phyloP scores from a whole-genome alignment of 2,113 vertebrate species.

The Paedocypris sp. region DNA sequence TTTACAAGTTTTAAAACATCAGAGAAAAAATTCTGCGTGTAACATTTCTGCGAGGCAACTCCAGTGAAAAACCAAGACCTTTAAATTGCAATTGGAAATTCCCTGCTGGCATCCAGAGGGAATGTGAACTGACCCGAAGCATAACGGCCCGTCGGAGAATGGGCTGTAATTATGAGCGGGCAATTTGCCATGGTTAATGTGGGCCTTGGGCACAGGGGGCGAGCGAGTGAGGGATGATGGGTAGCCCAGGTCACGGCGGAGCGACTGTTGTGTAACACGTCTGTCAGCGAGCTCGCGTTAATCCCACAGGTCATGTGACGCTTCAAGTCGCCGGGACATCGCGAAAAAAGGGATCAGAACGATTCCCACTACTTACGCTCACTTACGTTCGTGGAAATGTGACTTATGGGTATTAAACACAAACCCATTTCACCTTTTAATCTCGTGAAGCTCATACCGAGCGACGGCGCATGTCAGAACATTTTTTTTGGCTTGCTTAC shows the following conservation, averaged over 20 bases:
- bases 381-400: not conserved
- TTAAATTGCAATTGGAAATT: constrained; percentile 9
- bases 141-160: not conserved
- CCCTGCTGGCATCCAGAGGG: constrained; percentile 4
- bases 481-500: no score
- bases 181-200: constrained; percentile 28
- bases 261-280: not conserved
- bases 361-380: not conserved
- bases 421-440: constrained; percentile 3
- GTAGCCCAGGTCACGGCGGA: constrained; percentile 1
- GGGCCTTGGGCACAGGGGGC: constrained; percentile 1
- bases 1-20: no score
- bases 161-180: constrained; percentile 26
- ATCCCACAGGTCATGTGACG: constrained; percentile 10
- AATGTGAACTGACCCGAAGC: constrained; percentile 17
- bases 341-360: not conserved
- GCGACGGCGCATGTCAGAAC: not conserved
- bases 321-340: not conserved
- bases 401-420: constrained; percentile 2
- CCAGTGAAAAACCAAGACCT: not conserved
- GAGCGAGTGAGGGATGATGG: not conserved
- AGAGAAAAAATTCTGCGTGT: no score
- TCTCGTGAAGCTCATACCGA: not conserved
- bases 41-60: not conserved
- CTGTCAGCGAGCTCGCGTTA: constrained; percentile 3